Base-by-base conservation (phyloP, 2,797 vertebrate species). In the Channa striata region DNA sequence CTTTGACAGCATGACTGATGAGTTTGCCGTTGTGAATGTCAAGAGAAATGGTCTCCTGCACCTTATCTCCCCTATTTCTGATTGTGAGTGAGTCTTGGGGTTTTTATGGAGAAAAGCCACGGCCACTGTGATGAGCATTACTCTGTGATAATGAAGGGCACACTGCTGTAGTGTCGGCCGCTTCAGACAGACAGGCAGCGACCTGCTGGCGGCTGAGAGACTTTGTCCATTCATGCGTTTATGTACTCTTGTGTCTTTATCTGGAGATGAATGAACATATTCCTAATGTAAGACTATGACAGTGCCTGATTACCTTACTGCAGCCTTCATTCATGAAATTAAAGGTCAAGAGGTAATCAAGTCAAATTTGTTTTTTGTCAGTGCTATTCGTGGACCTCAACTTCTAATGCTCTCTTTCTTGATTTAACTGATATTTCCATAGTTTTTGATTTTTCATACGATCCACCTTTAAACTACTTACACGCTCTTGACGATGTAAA, bases 1-100 rank as follows among this genome's bases (percentile, higher is more conserved):
- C 87, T 91, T 86, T 95, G 94, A 94, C 94, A 95, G 92, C 91
- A 94, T 94, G 94, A 95, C 93, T 93, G 94, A 95, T 94, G 93
- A 93, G 93, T 87, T 92, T 93, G 89, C 91, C 78, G 77, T 93
- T 36, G 77, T 92, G 90, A 94, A 95, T 94, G 94, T 95, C 94
- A 95, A 92, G 92, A 94, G 93, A 92, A 94, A 93, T 93, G 92
- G 91, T 94, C 92, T 91, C 91, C 84, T 43, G 84, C 87, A 90
- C 90, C 90, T 93, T 93, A 94, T 94, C 92, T 93, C 77, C 65
- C 76, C 83, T 80, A 82, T 92, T 93, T 92, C 91, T 93, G 91
- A 92, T 91, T 93, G 92, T 93, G 90, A 92, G 89, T 77, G 87
- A 92, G 91, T 90, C 90, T 93, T 84, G 81, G 89, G 84, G 49